Evolutionary conservation across 2,113 vertebrate genomes (phyloP).

Genomic region (Aphyosemion australe): DNA sequence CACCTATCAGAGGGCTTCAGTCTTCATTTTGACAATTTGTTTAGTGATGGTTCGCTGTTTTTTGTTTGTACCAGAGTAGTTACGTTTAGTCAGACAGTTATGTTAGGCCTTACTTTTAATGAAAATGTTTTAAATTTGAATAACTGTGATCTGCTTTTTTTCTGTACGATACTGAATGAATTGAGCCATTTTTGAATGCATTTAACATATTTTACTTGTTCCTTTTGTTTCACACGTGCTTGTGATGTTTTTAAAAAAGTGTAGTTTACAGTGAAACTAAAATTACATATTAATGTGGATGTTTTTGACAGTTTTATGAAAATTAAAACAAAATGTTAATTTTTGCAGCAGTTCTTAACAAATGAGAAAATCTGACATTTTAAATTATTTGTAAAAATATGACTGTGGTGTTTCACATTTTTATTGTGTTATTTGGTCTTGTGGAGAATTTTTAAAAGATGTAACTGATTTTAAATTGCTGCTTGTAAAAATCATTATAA

Average conservation of each 20-base stretch:
- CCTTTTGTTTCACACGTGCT: not conserved
- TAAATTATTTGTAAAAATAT: too few species aligned
- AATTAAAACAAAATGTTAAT: too few species aligned
- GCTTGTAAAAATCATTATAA: too few species aligned
- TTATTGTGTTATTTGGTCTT: too few species aligned
- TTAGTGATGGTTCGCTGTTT: not conserved
- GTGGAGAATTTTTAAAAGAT: not conserved
- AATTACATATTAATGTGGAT: too few species aligned
- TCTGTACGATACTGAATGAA: not conserved
- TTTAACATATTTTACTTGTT: not conserved
- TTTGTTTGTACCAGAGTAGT: not conserved
- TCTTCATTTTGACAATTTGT: conserved; percentile 3
- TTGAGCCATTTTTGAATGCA: conserved; percentile 1
- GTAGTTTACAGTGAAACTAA: too few species aligned
- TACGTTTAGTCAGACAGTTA: not conserved
- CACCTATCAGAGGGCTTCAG: conserved; percentile 7
- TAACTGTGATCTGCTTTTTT: conserved; percentile 2
- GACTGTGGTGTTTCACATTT: too few species aligned
- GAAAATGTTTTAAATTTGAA: not conserved
- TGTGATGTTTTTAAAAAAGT: not conserved
- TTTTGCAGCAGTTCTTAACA: too few species aligned
- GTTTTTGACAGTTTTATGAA: too few species aligned
- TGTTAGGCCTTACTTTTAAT: not conserved
- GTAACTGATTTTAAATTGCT: too few species aligned
- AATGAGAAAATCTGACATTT: too few species aligned